These are phyloP conservation scores for Agonopterix subpropinquella DNA, from an alignment of 2,888 invertebrate species.

Conservation along the genomic window DNA sequence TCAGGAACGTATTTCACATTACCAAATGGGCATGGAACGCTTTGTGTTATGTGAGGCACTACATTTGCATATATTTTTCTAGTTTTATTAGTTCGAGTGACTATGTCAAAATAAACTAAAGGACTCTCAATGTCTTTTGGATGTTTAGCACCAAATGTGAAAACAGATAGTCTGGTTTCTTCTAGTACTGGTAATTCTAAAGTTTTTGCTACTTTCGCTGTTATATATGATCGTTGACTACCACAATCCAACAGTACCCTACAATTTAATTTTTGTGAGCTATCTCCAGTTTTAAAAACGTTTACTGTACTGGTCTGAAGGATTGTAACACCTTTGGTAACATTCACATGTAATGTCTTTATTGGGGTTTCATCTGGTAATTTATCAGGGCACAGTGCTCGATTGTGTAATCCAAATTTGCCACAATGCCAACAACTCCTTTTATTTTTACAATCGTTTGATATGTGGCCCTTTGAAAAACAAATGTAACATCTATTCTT, in stretches of 20 bases:
- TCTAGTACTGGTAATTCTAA: background rate
- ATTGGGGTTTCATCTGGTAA: background rate
- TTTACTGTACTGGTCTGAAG: background rate
- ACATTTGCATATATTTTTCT: background rate
- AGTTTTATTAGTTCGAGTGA: slow-evolving; percentile 10
- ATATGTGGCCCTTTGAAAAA: slow-evolving; percentile 1
- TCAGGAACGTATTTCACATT: slow-evolving; percentile 1
- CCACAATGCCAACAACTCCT: slow-evolving; percentile 3
- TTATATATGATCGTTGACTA: slow-evolving; percentile 6
- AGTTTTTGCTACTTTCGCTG: background rate
- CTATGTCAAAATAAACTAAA: slow-evolving; percentile 6
- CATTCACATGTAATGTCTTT: background rate
- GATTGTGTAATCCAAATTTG: background rate
- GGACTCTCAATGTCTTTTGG: slow-evolving; percentile 3
- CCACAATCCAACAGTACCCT: slow-evolving; percentile 6
- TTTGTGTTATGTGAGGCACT: background rate
- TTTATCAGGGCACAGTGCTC: slow-evolving; percentile 3
- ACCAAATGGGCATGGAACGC: slow-evolving; percentile 14
- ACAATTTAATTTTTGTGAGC: background rate
- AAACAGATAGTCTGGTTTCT: slow-evolving; percentile 2
- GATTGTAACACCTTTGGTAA: background rate
- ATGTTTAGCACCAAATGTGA: slow-evolving; percentile 3
- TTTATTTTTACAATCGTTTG: slow-evolving; percentile 1
- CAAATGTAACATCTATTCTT: slow-evolving; percentile 5
- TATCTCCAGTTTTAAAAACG: no score